Percentiles rank a stretch among this genome's conserved stretches.
These are phyloP conservation scores for Felis catus DNA, from an alignment of 2,113 vertebrate species.

Conservation along the genomic window DNA sequence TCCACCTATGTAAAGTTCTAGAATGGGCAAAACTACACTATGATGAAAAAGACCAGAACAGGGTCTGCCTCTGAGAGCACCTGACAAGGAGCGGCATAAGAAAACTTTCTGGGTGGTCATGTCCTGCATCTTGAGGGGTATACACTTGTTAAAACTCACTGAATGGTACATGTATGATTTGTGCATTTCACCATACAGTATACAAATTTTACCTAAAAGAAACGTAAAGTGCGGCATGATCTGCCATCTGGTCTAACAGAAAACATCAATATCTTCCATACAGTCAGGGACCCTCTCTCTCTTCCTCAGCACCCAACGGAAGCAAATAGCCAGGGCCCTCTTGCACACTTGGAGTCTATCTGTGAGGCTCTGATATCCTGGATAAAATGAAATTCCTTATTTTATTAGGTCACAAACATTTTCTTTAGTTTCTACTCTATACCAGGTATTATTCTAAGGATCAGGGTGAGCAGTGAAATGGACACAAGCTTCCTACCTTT, in stretches of 20 bases:
- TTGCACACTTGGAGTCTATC: not conserved
- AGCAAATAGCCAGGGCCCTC: not conserved
- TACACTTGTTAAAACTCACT: not conserved
- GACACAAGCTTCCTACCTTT: not conserved
- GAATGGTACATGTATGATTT: not conserved
- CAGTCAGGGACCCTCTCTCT: not conserved
- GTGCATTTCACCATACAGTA: not conserved
- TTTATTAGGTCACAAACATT: not conserved
- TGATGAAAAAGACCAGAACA: not conserved
- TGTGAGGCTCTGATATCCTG: not conserved
- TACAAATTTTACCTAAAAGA: not conserved
- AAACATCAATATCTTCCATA: not conserved
- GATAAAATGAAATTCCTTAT: not conserved
- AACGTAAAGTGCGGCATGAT: not conserved
- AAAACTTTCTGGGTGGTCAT: not conserved
- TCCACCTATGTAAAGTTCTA: not conserved
- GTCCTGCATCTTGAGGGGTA: not conserved
- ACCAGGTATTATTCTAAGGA: not conserved
- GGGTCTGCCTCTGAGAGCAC: not conserved
- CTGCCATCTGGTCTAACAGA: not conserved
- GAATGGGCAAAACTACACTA: not conserved
- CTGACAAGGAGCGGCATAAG: too few relatives aligned
- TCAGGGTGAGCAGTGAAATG: not conserved
- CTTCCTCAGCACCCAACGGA: not conserved
- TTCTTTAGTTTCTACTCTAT: not conserved